Conservation (phyloP, 2,797 vertebrate genomes). For the Acanthurus lineatus region DNA sequence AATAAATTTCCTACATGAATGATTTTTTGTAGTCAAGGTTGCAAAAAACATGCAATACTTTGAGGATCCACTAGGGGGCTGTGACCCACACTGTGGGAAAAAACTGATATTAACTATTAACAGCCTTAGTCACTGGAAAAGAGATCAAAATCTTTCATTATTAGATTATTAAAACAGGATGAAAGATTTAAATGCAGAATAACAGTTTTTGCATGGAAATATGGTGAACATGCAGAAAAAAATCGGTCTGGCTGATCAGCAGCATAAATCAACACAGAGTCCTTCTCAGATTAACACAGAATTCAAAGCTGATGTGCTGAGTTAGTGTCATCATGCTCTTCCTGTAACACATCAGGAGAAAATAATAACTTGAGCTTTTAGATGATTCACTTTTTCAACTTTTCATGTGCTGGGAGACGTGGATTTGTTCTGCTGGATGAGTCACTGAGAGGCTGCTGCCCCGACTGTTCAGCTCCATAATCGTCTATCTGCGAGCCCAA, state of each 20-base stretch:
- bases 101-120: no score
- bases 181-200: neutral
- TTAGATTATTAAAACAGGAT: no score
- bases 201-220: neutral
- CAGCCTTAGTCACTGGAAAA: no score
- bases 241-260: neutral
- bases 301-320: neutral
- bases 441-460: slow-evolving; percentile 45
- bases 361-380: slow-evolving; percentile 37
- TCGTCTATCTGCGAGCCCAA: slow-evolving; percentile 19
- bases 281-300: no score
- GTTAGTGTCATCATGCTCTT: neutral
- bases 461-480: slow-evolving; percentile 2
- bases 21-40: no score
- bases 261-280: neutral
- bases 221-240: no score
- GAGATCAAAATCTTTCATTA: no score
- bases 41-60: no score
- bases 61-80: no score
- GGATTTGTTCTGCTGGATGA: slow-evolving; percentile 41
- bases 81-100: no score
- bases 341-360: slow-evolving; percentile 19
- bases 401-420: slow-evolving; percentile 5
- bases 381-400: slow-evolving; percentile 54
- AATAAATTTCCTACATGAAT: no score